These are phyloP conservation scores for Thamnophis elegans DNA, from an alignment of 2,797 vertebrate species.

Conservation along the genomic window DNA sequence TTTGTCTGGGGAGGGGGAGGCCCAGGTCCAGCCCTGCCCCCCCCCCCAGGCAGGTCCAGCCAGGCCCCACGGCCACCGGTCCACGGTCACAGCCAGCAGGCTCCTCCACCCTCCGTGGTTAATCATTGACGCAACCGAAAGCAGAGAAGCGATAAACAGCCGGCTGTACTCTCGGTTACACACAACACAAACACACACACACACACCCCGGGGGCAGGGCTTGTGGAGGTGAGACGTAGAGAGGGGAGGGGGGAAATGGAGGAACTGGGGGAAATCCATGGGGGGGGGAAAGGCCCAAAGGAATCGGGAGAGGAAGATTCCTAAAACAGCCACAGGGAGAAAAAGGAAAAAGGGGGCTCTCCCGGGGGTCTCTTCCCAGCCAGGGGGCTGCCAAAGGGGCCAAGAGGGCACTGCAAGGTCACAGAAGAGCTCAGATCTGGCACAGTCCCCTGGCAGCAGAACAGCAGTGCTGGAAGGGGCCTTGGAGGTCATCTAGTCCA, in stretches of 20 bases:
- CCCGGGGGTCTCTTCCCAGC: not conserved
- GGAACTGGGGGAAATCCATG: not conserved
- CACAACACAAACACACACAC: not conserved
- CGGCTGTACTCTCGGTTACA: not conserved
- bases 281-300: not conserved
- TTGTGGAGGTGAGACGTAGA: too few relatives aligned
- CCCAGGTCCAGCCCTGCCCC: too few relatives aligned
- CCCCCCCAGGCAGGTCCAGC: accelerated
- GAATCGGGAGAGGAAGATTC: not conserved
- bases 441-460: not conserved
- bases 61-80: not conserved
- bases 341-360: not conserved
- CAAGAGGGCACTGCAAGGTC: not conserved
- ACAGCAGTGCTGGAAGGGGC: not conserved
- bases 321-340: not conserved
- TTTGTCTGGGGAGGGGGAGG: not conserved
- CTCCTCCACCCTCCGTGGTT: not conserved
- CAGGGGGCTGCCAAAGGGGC: not conserved
- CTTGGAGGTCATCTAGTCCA: not conserved
- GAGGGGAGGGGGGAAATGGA: not conserved
- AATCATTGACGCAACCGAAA: slow-evolving; percentile 67
- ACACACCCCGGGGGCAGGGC: not conserved
- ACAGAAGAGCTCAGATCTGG: not conserved
- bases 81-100: not conserved
- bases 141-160: not conserved